phyloP scores from a whole-genome alignment of 2,113 vertebrate species.

The Neotoma lepida region DNA sequence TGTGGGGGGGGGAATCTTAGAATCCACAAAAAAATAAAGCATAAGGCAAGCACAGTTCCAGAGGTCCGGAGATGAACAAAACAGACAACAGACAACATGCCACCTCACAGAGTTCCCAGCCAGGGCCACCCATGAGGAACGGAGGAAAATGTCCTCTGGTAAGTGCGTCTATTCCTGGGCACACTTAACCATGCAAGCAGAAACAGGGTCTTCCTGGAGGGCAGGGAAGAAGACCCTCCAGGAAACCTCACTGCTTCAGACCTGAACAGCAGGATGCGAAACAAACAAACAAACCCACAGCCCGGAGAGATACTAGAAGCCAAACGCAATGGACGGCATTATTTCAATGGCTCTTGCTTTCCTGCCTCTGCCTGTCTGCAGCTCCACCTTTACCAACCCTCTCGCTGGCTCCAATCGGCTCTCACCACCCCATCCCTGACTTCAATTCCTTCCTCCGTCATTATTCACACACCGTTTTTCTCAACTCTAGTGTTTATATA shows the following conservation, averaged over 20 bases:
- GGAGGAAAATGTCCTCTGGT: neutral
- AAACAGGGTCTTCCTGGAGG: neutral
- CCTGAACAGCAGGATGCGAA: neutral
- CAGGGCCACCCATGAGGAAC: neutral
- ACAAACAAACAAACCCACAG: neutral
- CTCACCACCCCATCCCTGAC: neutral
- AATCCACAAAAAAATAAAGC: neutral
- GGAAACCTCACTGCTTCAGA: neutral
- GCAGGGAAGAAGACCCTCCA: neutral
- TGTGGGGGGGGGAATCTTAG: neutral
- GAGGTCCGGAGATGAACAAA: neutral
- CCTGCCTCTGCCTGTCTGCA: neutral
- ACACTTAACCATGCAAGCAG: neutral
- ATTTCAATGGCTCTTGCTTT: constrained; percentile 2
- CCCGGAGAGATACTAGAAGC: neutral
- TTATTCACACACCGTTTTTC: constrained; percentile 11
- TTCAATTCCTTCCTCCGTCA: constrained; percentile 44
- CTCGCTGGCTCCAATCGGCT: neutral
- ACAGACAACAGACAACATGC: neutral
- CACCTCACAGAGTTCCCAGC: neutral
- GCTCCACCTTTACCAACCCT: neutral
- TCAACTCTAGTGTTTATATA: constrained; percentile 50
- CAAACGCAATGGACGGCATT: neutral
- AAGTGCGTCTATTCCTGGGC: neutral
- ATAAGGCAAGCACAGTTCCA: neutral